phyloP scores from a whole-genome alignment of 2,797 vertebrate species.

The Tolypeutes matacus region DNA sequence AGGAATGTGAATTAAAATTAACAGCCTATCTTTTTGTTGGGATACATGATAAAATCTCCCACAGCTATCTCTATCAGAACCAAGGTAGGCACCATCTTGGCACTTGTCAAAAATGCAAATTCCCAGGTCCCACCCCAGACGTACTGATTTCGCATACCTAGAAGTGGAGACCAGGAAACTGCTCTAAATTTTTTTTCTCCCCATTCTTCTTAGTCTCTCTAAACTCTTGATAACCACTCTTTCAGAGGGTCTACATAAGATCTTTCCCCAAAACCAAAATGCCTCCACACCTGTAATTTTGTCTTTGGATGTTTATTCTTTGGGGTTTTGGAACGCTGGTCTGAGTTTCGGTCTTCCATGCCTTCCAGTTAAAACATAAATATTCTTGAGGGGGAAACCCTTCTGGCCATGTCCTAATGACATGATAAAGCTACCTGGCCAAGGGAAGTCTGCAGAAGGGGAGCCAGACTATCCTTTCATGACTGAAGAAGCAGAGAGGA shows the following conservation, averaged over 20 bases:
- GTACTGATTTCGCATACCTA: neutral
- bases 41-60: too few species aligned
- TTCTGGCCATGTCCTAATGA: neutral
- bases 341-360: neutral
- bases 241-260: neutral
- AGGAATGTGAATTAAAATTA: too few species aligned
- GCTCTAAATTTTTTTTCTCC: neutral
- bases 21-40: too few species aligned
- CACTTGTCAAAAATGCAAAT: neutral
- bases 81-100: neutral
- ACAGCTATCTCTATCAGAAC: neutral
- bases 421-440: neutral
- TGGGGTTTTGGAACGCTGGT: neutral
- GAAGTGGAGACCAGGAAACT: neutral
- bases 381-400: neutral
- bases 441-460: neutral
- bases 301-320: neutral
- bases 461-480: too few species aligned
- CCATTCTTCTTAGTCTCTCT: neutral
- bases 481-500: neutral
- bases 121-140: neutral
- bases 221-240: neutral
- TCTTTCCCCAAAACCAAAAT: neutral
- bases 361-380: neutral
- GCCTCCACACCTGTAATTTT: neutral